Evolutionary conservation across 2,888 invertebrate genomes (phyloP), one percentile per base, ranked within the genome.

Genomic region (Steinernema scapterisci): DNA sequence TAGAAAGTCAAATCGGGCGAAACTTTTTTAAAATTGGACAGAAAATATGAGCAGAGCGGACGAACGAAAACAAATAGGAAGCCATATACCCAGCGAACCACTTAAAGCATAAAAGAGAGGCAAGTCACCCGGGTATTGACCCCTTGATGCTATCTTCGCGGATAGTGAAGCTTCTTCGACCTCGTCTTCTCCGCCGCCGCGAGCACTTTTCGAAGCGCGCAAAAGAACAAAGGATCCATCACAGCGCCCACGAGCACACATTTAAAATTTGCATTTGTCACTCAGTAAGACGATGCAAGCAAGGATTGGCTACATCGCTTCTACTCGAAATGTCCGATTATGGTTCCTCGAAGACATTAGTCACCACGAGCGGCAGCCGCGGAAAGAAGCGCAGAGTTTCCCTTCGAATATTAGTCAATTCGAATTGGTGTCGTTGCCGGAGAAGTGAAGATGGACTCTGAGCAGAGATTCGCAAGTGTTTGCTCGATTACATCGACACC

Each of bases 111-210:
- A 63, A 63, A 63, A 63, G 63, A 63, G 6, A 63, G 63, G 63
- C 63, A 63, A 63, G 63, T 63, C 63, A 63, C 63, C 27, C 27
- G 63, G 63, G 63, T 63, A 63, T 63, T 63, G 63, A 63, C 63
- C 63, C 63, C 63, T 63, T 63, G 63, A 63, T 63, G 63, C 63
- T 63, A 63, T 63, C 63, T 63, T 5, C 63, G 63, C 63, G 19
- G 63, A 63, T 25, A 63, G 25, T 25, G 27, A 27, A 63, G 63
- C 63, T 25, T 63, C 38, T 25, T 13, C 38, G 63, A 31, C 63
- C 63, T 63, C 31, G 63, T 63, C 38, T 25, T 13, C 38, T 25
- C 16, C 63, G 31, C 11, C 31, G 63, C 63, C 63, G 63, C 63
- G 63, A 27, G 63, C 63, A 63, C 63, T 63, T 54, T 48, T 63